These are phyloP conservation scores for Drosophila insularis DNA, from an alignment of 1,140 invertebrate genomes.

Conservation along the genomic window DNA sequence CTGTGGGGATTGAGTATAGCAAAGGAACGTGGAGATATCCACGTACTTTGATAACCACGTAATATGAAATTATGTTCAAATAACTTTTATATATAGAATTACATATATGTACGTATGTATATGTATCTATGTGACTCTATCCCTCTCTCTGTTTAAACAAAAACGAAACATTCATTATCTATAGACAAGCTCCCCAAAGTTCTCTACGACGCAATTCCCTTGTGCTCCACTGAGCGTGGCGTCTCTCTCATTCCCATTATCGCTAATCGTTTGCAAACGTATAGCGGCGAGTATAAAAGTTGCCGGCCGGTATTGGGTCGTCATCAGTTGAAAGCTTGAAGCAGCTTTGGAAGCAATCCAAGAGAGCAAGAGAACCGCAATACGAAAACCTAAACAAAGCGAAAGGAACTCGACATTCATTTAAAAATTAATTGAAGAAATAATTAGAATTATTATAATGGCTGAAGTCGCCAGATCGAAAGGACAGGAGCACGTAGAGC, in stretches of 20 bases:
- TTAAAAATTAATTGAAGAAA: background rate
- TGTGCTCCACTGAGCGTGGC: background rate
- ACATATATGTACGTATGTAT: background rate
- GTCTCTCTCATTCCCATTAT: conserved; percentile 5
- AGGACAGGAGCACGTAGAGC: conserved; percentile 21
- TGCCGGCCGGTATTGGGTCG: background rate
- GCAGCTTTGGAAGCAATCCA: background rate
- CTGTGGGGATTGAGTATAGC: background rate
- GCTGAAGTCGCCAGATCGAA: background rate
- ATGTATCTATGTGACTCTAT: background rate
- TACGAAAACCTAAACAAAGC: background rate
- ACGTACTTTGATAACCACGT: conserved; percentile 3
- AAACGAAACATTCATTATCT: too few relatives aligned
- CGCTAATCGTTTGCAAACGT: conserved; percentile 9
- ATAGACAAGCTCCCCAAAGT: background rate
- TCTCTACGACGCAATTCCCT: background rate
- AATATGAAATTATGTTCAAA: background rate
- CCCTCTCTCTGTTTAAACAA: too few relatives aligned
- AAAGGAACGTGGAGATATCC: background rate
- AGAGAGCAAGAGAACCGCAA: background rate
- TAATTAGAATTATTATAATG: background rate
- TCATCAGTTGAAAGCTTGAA: conserved; percentile 6
- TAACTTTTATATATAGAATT: background rate
- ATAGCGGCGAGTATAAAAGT: background rate
- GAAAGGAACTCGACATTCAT: too few relatives aligned